Base-by-base conservation (phyloP, 2,888 invertebrate species). In the Cephus rjabovi region DNA sequence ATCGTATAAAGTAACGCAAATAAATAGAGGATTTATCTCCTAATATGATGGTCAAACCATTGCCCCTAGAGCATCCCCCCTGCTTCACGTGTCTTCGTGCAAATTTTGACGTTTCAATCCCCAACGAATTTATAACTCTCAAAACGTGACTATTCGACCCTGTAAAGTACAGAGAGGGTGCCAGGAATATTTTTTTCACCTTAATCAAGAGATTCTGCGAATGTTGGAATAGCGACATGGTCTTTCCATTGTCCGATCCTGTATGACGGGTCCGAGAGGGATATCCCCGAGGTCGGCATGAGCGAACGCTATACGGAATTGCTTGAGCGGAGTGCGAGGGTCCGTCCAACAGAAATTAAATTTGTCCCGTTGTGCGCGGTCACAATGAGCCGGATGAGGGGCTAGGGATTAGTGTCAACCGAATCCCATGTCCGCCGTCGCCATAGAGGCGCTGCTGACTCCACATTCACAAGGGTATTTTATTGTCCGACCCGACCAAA, bases 301-400 rank as follows among this genome's bases (percentile, higher is more conserved):
- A 31, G 40, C 23, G 74, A 74, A 2, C 34, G 33, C 33, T 71
- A 71, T 11, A 31, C 31, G 71, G 31, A 31, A 11, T 31, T 34
- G 71, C 71, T 31, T 35, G n/a, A 34, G 30, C n/a, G 70, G 73
- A 73, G 71, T 40, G 33, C 33, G n/a, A 76, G 73, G 71, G 40
- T 56, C 30, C 33, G 76, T 68, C 69, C 34, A 78, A 70, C 74
- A 84, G 81, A 80, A 80, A 86, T 86, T 83, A 84, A 86, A 87
- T 87, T 85, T 82, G 82, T 82, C 81, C 79, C 75, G 81, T 79
- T 79, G 79, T 79, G 77, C 81, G 75, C 76, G 82, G 75, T 76
- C 73, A 84, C 83, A 85, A 85, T 84, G 80, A 83, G 79, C 81
- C 79, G 83, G 83, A 84, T 79, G 83, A 83, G 81, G 80, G 78